phyloP scores from a whole-genome alignment of 2,797 vertebrate genomes.

The Carduelis carduelis region DNA sequence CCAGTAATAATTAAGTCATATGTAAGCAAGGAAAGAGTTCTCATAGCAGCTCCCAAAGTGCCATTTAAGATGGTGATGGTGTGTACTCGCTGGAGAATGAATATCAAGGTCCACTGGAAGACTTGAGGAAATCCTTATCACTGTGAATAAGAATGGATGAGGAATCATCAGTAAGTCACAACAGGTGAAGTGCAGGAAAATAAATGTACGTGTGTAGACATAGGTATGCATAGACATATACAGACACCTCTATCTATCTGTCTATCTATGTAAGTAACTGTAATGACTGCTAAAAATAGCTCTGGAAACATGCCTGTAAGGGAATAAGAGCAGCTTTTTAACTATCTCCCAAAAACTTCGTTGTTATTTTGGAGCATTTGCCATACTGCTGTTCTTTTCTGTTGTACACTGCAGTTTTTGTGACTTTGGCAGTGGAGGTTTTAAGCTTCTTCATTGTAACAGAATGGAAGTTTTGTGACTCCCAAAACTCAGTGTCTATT shows the following conservation, averaged over 20 bases:
- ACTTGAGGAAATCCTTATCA: background rate
- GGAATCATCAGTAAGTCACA: background rate
- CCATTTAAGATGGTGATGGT: background rate
- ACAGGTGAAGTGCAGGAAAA: background rate
- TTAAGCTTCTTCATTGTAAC: background rate
- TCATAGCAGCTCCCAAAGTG: background rate
- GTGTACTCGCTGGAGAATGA: background rate
- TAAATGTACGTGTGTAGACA: background rate
- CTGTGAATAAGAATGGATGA: background rate
- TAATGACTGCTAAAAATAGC: background rate
- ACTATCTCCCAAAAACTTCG: background rate
- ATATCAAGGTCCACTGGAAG: background rate
- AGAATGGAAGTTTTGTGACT: background rate
- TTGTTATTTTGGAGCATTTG: background rate
- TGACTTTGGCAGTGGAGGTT: background rate
- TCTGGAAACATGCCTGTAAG: background rate
- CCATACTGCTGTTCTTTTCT: background rate
- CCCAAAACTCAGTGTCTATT: background rate
- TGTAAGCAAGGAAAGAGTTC: background rate
- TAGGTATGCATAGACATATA: background rate
- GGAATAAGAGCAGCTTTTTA: background rate
- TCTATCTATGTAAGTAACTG: background rate
- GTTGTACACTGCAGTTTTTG: background rate
- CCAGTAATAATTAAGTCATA: slow-evolving; percentile 1
- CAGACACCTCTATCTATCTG: background rate